Conservation (phyloP, 1,140 invertebrate species). For the Drosophila sechellia region DNA sequence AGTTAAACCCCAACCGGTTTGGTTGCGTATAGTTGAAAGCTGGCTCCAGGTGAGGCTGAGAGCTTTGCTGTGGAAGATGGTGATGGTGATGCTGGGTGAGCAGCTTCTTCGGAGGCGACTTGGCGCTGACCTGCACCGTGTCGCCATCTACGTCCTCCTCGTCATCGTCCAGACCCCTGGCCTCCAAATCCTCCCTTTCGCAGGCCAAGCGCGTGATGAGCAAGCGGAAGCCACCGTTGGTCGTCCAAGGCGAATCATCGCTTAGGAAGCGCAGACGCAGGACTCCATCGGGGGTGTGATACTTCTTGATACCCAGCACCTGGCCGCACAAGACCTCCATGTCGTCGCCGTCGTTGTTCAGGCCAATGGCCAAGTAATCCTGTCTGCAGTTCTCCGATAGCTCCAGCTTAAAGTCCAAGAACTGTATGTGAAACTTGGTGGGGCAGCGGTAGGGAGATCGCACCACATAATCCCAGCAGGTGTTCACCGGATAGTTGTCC, state of each 20-base stretch:
- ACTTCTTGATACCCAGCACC: conserved; percentile 84
- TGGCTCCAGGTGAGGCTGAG: conserved; percentile 18
- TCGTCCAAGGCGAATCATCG: conserved; percentile 76
- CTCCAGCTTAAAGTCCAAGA: conserved; percentile 86
- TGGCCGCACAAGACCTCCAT: conserved; percentile 85
- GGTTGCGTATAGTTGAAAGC: conserved; percentile 32
- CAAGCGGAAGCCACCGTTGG: conserved; percentile 85
- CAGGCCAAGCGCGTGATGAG: conserved; percentile 85
- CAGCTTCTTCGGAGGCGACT: conserved; percentile 53
- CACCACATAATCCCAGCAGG: conserved; percentile 85
- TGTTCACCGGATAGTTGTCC: conserved; percentile 84
- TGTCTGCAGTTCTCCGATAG: conserved; percentile 85
- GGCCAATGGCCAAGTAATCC: conserved; percentile 85
- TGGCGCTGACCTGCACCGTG: conserved; percentile 62
- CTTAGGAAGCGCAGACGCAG: conserved; percentile 83
- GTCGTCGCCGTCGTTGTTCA: conserved; percentile 74
- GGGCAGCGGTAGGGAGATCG: conserved; percentile 85
- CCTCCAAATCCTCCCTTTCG: conserved; percentile 60
- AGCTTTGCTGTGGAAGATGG: conserved; percentile 19
- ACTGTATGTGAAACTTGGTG: conserved; percentile 86
- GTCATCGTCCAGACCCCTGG: conserved; percentile 37
- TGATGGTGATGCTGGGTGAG: conserved; percentile 43
- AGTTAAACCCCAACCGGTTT: conserved; percentile 9
- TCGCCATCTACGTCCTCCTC: conserved; percentile 48
- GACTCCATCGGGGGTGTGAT: conserved; percentile 84